Evolutionary conservation across 2,113 vertebrate genomes (phyloP).

Genomic region (Platichthys flesus): DNA sequence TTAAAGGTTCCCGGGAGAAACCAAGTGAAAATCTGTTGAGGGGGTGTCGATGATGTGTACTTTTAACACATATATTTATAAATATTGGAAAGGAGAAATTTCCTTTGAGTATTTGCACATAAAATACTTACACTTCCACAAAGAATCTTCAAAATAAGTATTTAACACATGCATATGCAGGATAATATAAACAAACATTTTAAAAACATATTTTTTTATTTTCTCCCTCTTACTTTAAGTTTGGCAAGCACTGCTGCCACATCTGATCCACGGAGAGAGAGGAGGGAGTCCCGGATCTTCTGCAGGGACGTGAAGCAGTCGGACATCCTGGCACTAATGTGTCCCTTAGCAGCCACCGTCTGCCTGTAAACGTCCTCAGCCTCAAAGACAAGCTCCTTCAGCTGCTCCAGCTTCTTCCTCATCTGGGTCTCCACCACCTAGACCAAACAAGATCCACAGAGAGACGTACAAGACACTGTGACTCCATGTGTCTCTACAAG

Average conservation of each 20-base stretch:
- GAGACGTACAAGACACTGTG: not conserved
- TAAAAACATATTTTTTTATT: not conserved
- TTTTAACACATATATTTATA: no score
- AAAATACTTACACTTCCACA: no score
- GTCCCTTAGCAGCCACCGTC: slow-evolving; percentile 56
- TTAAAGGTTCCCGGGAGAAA: no score
- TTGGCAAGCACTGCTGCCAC: slow-evolving; percentile 34
- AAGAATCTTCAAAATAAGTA: no score
- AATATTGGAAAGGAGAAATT: no score
- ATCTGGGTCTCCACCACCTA: slow-evolving; percentile 80
- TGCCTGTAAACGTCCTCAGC: slow-evolving; percentile 68
- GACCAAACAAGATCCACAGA: not conserved
- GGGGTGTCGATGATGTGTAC: no score
- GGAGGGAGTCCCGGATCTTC: slow-evolving; percentile 60
- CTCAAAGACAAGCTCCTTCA: slow-evolving; percentile 75
- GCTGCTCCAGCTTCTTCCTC: slow-evolving; percentile 72
- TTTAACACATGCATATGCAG: no score
- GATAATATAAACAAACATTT: not conserved
- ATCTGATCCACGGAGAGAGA: slow-evolving; percentile 45
- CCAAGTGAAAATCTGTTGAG: no score
- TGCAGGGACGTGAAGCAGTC: slow-evolving; percentile 62
- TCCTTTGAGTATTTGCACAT: no score
- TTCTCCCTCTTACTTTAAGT: slow-evolving; percentile 64
- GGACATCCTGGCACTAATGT: slow-evolving; percentile 54
- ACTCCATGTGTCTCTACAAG: not conserved